A percentile compares a stretch with the other conserved stretches of the same genome.
Evolutionary conservation across 2,797 vertebrate genomes (phyloP).

Genomic region (Rhinatrema bivittatum): DNA sequence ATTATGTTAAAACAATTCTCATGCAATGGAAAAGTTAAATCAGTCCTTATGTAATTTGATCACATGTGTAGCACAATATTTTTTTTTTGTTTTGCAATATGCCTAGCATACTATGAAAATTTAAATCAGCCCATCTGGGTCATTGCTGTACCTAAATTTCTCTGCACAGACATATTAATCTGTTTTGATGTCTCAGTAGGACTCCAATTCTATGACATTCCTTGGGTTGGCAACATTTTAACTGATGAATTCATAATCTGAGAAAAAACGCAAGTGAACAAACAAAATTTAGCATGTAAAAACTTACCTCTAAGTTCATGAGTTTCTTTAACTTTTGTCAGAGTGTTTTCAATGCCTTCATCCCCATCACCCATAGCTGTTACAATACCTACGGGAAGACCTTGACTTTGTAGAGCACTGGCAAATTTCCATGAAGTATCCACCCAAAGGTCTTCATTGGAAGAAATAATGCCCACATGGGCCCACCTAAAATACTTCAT

Average conservation of each 20-base stretch:
- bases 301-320: constrained; percentile 63
- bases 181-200: no score
- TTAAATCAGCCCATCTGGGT: no score
- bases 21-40: no score
- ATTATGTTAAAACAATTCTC: no score
- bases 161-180: neutral
- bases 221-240: neutral
- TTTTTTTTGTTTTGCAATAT: no score
- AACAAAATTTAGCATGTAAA: no score
- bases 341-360: constrained; percentile 50
- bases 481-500: constrained; percentile 82
- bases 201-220: no score
- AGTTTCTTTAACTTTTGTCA: constrained; percentile 58
- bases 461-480: constrained; percentile 72
- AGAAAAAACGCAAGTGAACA: neutral
- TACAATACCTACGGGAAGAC: constrained; percentile 67
- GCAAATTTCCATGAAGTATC: constrained; percentile 70
- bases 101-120: no score
- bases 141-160: neutral
- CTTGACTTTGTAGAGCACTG: constrained; percentile 55
- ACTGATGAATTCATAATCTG: neutral
- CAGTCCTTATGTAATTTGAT: no score
- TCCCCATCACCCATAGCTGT: constrained; percentile 55
- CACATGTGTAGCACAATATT: no score
- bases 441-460: constrained; percentile 72